phyloP scores from a whole-genome alignment of 2,797 vertebrate species.

The Cyclopterus lumpus region DNA sequence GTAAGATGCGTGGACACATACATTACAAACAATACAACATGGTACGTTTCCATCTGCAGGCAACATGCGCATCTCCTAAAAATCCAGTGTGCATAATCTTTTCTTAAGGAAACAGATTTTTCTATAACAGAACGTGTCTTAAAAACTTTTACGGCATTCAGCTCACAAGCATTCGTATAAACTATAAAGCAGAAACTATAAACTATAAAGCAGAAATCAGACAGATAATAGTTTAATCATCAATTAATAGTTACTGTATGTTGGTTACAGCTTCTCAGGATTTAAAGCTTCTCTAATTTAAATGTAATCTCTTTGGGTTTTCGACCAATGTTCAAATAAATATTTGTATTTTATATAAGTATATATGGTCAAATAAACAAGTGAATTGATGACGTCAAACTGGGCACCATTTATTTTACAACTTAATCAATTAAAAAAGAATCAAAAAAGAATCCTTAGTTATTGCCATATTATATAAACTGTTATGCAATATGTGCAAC shows the following conservation, averaged over 20 bases:
- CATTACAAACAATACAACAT: neutral
- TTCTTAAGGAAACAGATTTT: neutral
- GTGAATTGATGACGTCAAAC: neutral
- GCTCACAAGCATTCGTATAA: neutral
- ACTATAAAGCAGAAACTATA: neutral
- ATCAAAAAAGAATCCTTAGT: neutral
- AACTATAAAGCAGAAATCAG: no score
- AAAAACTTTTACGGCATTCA: neutral
- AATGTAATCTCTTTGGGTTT: neutral
- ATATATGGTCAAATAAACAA: neutral
- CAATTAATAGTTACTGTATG: neutral
- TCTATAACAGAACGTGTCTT: neutral
- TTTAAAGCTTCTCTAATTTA: neutral
- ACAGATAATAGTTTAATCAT: neutral
- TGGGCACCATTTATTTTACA: neutral
- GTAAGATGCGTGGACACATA: neutral
- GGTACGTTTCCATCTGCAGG: slow-evolving; percentile 60
- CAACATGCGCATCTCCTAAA: neutral
- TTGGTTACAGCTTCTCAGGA: neutral
- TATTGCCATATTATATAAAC: neutral
- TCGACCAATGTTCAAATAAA: neutral
- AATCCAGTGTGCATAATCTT: neutral
- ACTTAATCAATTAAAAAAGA: neutral
- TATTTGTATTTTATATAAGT: neutral
- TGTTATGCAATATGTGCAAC: neutral